A percentile compares a stretch with the other conserved stretches of the same genome.
Evolutionary conservation across 2,113 vertebrate genomes (phyloP).

Genomic region (Podiceps cristatus): DNA sequence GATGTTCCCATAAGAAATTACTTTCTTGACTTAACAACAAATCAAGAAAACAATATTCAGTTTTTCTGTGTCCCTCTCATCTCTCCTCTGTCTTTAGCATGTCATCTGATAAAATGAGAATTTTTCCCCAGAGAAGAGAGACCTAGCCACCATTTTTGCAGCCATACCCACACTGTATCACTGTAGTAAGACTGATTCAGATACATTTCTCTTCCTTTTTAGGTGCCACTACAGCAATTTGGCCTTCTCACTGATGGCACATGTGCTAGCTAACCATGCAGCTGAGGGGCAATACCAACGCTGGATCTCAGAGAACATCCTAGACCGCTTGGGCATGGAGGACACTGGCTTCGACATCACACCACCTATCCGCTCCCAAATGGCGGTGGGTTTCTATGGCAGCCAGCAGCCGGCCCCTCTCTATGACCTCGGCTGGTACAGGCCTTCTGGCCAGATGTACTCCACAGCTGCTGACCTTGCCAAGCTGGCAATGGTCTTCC

Average conservation of each 20-base stretch:
- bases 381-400: constrained; percentile 88
- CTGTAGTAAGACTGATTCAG: not conserved
- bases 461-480: constrained; percentile 90
- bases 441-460: constrained; percentile 93
- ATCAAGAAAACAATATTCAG: not conserved
- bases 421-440: constrained; percentile 92
- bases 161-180: too few species aligned
- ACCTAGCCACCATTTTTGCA: not conserved
- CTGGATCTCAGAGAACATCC: constrained; percentile 86
- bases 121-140: not conserved
- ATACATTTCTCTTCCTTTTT: not conserved
- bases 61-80: not conserved
- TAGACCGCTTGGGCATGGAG: constrained; percentile 86
- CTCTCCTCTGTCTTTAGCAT: not conserved
- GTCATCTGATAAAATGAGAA: not conserved
- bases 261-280: constrained; percentile 81
- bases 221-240: constrained; percentile 95
- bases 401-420: constrained; percentile 82
- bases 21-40: not conserved
- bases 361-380: constrained; percentile 67
- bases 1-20: not conserved
- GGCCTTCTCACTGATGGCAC: constrained; percentile 90
- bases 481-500: constrained; percentile 85
- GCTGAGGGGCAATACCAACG: constrained; percentile 83
- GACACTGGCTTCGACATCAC: constrained; percentile 89